Evolutionary conservation across 2,113 vertebrate genomes (phyloP).

Genomic region (Manacus vitellinus): DNA sequence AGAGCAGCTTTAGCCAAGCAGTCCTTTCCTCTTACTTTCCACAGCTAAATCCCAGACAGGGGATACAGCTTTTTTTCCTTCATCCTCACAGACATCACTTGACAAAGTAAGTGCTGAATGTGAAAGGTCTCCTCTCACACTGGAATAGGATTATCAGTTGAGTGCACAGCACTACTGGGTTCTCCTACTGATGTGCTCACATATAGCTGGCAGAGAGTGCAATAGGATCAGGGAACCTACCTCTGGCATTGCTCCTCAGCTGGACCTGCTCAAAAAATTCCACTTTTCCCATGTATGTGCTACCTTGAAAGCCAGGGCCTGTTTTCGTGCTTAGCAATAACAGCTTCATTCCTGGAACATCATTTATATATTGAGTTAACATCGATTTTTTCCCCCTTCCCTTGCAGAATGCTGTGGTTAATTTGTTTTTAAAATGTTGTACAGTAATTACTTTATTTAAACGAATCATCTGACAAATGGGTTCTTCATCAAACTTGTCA

Average conservation of each 20-base stretch:
- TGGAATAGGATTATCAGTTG: not conserved
- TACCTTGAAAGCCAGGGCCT: not conserved
- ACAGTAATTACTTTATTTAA: conserved; percentile 41
- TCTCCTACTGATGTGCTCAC: not conserved
- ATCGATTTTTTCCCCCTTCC: not conserved
- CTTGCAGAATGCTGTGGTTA: not conserved
- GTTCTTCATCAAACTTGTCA: conserved; percentile 2
- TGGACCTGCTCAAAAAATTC: not conserved
- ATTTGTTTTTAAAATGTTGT: conserved; percentile 26
- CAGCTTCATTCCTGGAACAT: not conserved
- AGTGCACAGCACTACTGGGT: not conserved
- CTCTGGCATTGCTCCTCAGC: not conserved
- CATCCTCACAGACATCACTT: not conserved
- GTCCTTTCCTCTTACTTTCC: not conserved
- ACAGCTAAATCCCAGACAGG: not conserved
- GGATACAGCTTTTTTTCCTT: not conserved
- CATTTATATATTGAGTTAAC: not conserved
- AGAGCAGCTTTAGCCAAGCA: not conserved
- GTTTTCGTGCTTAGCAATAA: not conserved
- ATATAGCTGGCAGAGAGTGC: not conserved
- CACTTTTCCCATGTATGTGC: not conserved
- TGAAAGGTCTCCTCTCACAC: not conserved
- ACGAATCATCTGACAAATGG: not conserved
- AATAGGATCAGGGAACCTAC: not conserved
- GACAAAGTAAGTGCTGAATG: not conserved